phyloP scores from a whole-genome alignment of 2,797 vertebrate genomes.

The Myotis vivesi region DNA sequence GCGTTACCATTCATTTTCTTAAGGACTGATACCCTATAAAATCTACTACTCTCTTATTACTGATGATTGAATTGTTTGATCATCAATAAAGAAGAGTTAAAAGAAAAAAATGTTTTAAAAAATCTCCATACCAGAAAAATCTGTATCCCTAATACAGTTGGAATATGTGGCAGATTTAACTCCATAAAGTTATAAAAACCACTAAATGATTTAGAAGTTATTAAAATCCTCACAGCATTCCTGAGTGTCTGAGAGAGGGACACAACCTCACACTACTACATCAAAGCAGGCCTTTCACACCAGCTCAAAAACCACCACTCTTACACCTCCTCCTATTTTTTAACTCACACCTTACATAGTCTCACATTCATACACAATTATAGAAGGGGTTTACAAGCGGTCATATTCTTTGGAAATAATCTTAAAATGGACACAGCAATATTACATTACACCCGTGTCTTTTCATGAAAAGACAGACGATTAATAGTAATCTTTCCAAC shows the following conservation, averaged over 20 bases:
- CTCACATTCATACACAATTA: neutral
- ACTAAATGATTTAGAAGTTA: neutral
- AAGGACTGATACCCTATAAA: conserved; percentile 31
- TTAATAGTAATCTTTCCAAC: neutral
- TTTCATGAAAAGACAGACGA: neutral
- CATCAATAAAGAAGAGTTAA: neutral
- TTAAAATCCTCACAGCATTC: neutral
- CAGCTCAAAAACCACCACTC: neutral
- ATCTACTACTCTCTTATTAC: conserved; percentile 28
- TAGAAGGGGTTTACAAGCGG: neutral
- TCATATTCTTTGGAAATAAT: conserved; percentile 10
- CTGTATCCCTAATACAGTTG: neutral
- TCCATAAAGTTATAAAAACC: conserved; percentile 13
- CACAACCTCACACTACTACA: neutral
- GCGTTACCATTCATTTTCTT: conserved; percentile 7
- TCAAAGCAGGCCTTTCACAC: neutral
- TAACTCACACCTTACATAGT: neutral
- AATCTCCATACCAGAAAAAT: neutral
- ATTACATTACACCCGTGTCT: neutral
- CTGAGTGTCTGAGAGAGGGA: neutral
- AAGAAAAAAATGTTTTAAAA: neutral
- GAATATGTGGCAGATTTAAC: conserved; percentile 3
- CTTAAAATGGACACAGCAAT: neutral
- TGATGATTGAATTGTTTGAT: neutral
- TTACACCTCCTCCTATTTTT: neutral